phyloP scores from a whole-genome alignment of 2,797 vertebrate species.

The Nyctibius grandis region DNA sequence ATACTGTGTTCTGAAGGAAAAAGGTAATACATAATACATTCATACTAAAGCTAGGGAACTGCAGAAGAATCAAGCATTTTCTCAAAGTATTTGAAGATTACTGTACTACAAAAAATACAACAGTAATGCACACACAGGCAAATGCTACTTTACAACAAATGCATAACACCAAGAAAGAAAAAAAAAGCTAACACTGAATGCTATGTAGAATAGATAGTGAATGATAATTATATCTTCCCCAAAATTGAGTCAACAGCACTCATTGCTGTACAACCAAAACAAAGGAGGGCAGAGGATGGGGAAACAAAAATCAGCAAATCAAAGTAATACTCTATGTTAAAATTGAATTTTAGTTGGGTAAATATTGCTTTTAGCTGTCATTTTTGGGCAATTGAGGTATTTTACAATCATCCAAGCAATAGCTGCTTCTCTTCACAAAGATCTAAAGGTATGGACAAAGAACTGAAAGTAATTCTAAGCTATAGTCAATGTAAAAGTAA shows the following conservation, averaged over 20 bases:
- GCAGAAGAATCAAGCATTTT: neutral
- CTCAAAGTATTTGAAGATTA: neutral
- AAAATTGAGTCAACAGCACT: neutral
- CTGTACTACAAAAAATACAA: neutral
- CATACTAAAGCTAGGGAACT: neutral
- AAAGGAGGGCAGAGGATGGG: neutral
- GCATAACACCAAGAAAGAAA: neutral
- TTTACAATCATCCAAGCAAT: neutral
- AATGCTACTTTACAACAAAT: neutral
- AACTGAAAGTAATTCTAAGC: neutral
- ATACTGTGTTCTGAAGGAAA: neutral
- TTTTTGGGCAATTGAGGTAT: neutral
- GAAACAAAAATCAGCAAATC: neutral
- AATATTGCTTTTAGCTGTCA: neutral
- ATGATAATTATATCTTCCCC: neutral
- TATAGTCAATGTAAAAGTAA: neutral
- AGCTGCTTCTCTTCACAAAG: neutral
- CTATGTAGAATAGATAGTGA: neutral
- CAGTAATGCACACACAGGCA: neutral
- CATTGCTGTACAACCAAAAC: neutral
- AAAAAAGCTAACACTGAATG: neutral
- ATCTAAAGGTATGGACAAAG: neutral
- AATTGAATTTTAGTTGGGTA: neutral
- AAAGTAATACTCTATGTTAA: neutral
- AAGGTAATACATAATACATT: neutral